Evolutionary conservation across 1,140 invertebrate genomes (phyloP), one percentile per base, ranked within the genome.

Genomic region (Lysiphlebus fabarum): DNA sequence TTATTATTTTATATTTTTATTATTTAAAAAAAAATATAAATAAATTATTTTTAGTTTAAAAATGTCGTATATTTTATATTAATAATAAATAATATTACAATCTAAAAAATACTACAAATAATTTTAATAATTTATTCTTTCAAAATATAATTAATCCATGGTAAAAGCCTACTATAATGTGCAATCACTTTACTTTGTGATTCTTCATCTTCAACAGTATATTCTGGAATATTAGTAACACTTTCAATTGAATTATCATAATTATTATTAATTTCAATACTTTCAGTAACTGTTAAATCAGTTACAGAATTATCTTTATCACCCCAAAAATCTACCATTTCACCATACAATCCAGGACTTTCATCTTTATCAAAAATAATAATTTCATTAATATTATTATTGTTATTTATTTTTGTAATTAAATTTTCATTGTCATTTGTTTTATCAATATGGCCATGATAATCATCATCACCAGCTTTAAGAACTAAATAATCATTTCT

Each of bases 131-230:
- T 11, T 62, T 56, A 71, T 58, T 68, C 64, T 36, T 65, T 62
- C 56, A 71, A 65, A 36, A 64, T 64, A 36, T 75, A 75, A 60
- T 71, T 61, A 17, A 77, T 67, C 71, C 72, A 76, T 8, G 67
- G 62, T 41, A 74, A 62, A 43, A 76, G 61, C 67, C 67, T 75
- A 57, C 56, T 72, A 33, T 77, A 76, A 65, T 76, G 71, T 6
- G 68, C 65, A 6, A 70, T 72, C 42, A 75, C 59, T 66, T 65
- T 70, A 47, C 50, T 68, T 56, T 58, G 61, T 8, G 56, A 53
- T 60, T 63, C 62, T 51, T 73, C 62, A n/a, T 67, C 56, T 44
- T 64, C 48, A 53, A 12, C 47, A 12, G 34, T 53, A 12, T 50
- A 11, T n/a, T 56, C 44, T 10, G 36, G 9, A 5, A 9, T 8